Base-by-base conservation (phyloP, 2,797 vertebrate species). In the Pitangus sulphuratus region DNA sequence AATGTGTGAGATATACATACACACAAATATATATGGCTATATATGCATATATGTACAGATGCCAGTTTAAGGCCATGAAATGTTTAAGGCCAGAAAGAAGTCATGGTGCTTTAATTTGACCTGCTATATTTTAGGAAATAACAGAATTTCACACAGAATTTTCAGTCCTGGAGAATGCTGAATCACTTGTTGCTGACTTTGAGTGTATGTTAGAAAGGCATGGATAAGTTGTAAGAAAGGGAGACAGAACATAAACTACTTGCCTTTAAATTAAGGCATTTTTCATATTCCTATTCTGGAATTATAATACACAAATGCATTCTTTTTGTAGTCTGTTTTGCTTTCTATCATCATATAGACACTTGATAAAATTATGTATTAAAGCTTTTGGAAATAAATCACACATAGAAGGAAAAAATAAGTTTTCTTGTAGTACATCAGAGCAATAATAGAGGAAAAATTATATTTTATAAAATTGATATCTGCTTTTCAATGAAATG, bases 401-500 rank as follows among this genome's bases (percentile, higher is more conserved):
- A 35, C 40, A 44, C 3, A 28, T 3, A 57, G 31, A 78, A 60
- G 6, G 15, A 17, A 24, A 75, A 62, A 57, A 11, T 12, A 80
- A 15, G 24, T 58, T 82, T 84, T 84, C 51, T 66, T 75, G 44
- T 76, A 77, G 50, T 28, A 78, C n/a, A 74, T 48, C 12, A 66
- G 33, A 65, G 39, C 1, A 3, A 51, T 35, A 68, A 57, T 61
- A 77, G 44, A 78, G 20, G 30, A 87, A 81, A 74, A 61, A 16
- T 31, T 74, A 17, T 65, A 74, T 72, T 74, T 84, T 26, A 81
- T 70, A 74, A 84, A 91, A 87, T 75, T 80, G 16, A 18, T 65
- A 21, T 76, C 61, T 81, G 83, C 22, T 13, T 89, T 94, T 86
- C 65, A 87, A 75, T 30, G 5, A 89, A 92, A 75, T 61, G 37